A percentile compares a stretch with the other conserved stretches of the same genome.
These are phyloP conservation scores for Okapia johnstoni DNA, from an alignment of 2,113 vertebrate genomes.

Conservation along the genomic window DNA sequence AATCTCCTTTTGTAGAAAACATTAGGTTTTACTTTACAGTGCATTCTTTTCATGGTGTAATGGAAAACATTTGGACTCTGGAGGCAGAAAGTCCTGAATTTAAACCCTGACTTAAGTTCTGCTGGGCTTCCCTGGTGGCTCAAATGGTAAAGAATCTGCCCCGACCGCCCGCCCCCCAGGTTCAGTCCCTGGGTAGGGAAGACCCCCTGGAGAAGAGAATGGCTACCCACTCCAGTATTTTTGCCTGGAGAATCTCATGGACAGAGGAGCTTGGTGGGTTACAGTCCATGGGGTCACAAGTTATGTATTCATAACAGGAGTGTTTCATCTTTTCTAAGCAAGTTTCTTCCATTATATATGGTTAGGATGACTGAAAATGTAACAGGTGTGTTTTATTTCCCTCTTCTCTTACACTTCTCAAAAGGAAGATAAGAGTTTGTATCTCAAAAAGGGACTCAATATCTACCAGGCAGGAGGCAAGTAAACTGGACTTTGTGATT, in stretches of 20 bases:
- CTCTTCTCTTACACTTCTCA: not conserved
- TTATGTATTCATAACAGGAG: not conserved
- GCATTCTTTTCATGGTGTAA: not conserved
- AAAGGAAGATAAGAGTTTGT: not conserved
- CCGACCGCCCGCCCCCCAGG: accelerated
- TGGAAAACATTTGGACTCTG: not conserved
- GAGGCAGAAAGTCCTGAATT: not conserved
- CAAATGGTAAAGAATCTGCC: not conserved
- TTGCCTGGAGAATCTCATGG: not conserved
- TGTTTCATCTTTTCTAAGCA: not conserved
- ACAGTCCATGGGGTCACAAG: not conserved
- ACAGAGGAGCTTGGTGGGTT: not conserved
- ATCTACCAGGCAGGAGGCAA: not conserved
- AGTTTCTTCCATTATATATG: not conserved
- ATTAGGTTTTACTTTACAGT: not conserved
- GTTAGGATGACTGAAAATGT: not conserved
- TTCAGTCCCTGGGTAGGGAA: not conserved
- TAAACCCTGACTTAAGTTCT: not conserved
- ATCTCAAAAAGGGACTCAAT: not conserved
- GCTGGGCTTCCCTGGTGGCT: not conserved
- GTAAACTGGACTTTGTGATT: not conserved
- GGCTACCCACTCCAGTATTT: not conserved
- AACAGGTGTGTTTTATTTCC: not conserved
- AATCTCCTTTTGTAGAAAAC: not conserved
- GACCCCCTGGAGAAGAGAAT: not conserved